Evolutionary conservation across 2,888 invertebrate species (phyloP).

Genomic region (Beris morrisii): DNA sequence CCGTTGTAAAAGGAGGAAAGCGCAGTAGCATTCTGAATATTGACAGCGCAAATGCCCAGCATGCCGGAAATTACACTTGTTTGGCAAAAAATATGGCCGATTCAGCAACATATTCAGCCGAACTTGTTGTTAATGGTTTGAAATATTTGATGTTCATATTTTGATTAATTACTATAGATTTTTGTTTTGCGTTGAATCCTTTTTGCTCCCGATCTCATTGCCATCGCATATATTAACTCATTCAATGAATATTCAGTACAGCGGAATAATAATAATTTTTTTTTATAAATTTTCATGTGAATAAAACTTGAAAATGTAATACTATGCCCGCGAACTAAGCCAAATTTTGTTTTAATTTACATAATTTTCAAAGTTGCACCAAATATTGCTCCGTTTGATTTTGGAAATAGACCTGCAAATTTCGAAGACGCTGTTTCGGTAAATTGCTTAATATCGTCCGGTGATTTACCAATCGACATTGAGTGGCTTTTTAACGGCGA

Average conservation of each 20-base stretch:
- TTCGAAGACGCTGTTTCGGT: constrained; percentile 61
- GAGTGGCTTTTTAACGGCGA: constrained; percentile 63
- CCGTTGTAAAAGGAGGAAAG: constrained; percentile 56
- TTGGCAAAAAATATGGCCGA: constrained; percentile 65
- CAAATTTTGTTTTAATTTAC: no score
- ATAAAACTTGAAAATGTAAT: no score
- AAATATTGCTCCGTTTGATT: constrained; percentile 66
- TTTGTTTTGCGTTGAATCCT: no score
- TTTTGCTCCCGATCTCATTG: background rate
- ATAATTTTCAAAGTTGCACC: constrained; percentile 62
- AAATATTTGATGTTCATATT: constrained; percentile 38
- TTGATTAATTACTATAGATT: no score
- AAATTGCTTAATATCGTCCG: constrained; percentile 61
- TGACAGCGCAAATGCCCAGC: constrained; percentile 65
- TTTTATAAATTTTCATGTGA: no score
- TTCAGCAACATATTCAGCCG: constrained; percentile 56
- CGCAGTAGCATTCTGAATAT: constrained; percentile 66
- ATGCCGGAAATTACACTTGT: constrained; percentile 68
- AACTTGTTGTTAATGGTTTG: constrained; percentile 54
- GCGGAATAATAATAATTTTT: no score
- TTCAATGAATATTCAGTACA: background rate
- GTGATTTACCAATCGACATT: constrained; percentile 65
- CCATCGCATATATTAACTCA: background rate
- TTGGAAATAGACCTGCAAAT: constrained; percentile 66
- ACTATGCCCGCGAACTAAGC: no score